phyloP scores from a whole-genome alignment of 2,113 vertebrate species.

The Arvicanthis niloticus region DNA sequence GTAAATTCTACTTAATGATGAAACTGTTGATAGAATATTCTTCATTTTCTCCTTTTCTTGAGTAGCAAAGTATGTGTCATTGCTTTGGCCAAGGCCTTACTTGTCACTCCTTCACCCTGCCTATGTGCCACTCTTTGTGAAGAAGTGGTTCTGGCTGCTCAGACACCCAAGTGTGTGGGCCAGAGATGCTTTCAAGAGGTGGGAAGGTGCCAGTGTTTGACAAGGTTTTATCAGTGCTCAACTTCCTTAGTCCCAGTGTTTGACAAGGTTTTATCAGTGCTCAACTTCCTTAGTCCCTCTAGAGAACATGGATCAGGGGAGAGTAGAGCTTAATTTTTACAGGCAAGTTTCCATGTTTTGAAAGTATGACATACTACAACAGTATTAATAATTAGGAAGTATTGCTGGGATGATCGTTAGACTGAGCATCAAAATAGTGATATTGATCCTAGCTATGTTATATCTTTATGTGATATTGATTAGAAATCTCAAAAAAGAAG shows the following conservation, averaged over 20 bases:
- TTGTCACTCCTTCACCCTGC: not conserved
- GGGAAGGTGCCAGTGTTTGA: not conserved
- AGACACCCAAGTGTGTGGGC: not conserved
- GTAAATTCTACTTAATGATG: not conserved
- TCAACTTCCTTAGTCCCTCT: slow-evolving; percentile 34
- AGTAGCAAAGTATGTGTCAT: not conserved
- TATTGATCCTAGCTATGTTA: not conserved
- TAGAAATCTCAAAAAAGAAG: slow-evolving; percentile 23
- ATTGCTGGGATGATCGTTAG: not conserved
- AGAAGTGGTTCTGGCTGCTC: not conserved
- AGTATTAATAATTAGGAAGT: slow-evolving; percentile 57
- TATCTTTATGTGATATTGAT: not conserved
- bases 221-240: slow-evolving; percentile 8
- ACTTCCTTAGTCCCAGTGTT: slow-evolving; percentile 48
- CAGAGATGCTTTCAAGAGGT: not conserved
- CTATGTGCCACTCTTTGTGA: not conserved
- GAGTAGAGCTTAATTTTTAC: slow-evolving; percentile 29
- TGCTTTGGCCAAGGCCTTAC: fast-evolving
- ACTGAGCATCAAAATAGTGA: not conserved
- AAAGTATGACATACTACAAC: slow-evolving; percentile 55
- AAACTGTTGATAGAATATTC: not conserved
- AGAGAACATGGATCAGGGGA: not conserved
- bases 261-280: slow-evolving; percentile 31
- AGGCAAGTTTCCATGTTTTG: slow-evolving; percentile 59
- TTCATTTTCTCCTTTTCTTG: not conserved